These are phyloP conservation scores for Sphenopsis melanotis DNA, from an alignment of 2,797 vertebrate genomes.

Conservation along the genomic window DNA sequence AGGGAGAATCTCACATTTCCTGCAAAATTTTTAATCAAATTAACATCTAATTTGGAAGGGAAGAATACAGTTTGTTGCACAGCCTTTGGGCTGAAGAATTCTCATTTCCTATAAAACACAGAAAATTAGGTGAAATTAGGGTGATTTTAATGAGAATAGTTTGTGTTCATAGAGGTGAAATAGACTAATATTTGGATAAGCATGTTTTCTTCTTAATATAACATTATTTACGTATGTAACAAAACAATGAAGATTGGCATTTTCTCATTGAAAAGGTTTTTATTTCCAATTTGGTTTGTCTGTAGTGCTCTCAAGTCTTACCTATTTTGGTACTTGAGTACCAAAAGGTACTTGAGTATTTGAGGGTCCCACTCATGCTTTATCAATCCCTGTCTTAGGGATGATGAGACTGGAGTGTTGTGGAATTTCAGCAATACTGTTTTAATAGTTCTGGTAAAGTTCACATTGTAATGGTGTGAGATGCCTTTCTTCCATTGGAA, in stretches of 20 bases:
- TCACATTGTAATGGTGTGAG: background rate
- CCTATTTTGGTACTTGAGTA: background rate
- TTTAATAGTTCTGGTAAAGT: background rate
- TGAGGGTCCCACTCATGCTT: background rate
- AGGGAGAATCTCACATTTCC: background rate
- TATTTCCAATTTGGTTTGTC: background rate
- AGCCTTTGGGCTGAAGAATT: background rate
- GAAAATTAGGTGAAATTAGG: background rate
- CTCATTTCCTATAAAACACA: background rate
- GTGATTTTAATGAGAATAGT: background rate
- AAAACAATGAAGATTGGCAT: background rate
- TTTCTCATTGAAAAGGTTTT: background rate
- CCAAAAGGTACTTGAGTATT: no score
- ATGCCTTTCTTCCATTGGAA: background rate
- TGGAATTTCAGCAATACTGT: background rate
- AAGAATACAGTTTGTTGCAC: background rate
- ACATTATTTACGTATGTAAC: background rate
- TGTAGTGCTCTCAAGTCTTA: background rate
- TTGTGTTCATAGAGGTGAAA: background rate
- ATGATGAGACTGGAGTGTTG: background rate
- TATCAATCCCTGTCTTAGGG: background rate
- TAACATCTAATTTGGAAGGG: background rate
- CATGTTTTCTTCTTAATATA: background rate
- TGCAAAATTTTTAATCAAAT: background rate
- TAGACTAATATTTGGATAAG: background rate